Evolutionary conservation across 2,797 vertebrate species (phyloP), one percentile per base, ranked within the genome.

Genomic region (Sebastes diaconus): DNA sequence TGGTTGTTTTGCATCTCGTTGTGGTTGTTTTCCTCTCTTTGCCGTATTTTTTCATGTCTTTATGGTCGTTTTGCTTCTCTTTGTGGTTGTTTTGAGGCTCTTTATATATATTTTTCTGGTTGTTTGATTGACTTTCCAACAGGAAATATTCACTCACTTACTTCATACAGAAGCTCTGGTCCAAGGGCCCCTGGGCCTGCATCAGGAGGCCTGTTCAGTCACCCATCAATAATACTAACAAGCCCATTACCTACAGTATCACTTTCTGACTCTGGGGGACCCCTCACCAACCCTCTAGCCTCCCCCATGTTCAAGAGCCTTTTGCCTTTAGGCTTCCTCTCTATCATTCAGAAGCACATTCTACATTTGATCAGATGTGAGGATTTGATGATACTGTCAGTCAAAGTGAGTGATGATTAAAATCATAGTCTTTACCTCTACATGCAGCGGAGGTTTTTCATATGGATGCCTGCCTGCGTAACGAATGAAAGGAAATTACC

Each of bases 361-460:
- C 30, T 68, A 20, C 20, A 58, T 75, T 74, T 75, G 64, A 83
- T 83, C 73, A 68, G 58, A 89, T 73, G 59, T 70, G 72, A 67
- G 72, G 25, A 66, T 4, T 3, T 10, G 32, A 80, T 6, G 27
- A 84, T 42, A 30, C 30, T 76, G 73, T 77, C 75, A 63, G 50
- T 71, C 72, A 73, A 39, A 75, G 29, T 63, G 69, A 78, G 46
- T n/a, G 54, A 85, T 80, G 78, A 67, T 60, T 68, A 22, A 65
- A 74, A 70, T 64, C 5, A 67, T 46, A 6, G 20, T 39, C 14
- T 16, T 54, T 25, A 13, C 29, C 29, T 20, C 16, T 8, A n/a
- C 4, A 3, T 42, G 10, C 46, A 65, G 50, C 68, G 52, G 20
- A 69, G 63, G 67, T 42, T 71, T 63, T 70, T 77, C n/a, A 59